phyloP scores from a whole-genome alignment of 2,888 invertebrate genomes.

The Odontocerum albicorne region DNA sequence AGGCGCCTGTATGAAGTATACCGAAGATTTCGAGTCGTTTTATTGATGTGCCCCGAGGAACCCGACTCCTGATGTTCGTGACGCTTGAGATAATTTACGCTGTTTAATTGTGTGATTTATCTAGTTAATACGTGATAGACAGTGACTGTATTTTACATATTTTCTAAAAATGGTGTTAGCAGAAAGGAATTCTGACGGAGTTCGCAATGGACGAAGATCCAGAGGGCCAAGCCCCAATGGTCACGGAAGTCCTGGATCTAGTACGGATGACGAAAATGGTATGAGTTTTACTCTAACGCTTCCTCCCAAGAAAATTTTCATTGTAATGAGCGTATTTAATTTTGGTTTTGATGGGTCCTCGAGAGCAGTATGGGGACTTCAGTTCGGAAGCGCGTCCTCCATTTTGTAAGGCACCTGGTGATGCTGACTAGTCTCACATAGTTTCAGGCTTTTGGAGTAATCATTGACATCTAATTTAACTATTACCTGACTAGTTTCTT shows the following conservation, averaged over 20 bases:
- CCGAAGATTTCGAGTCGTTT: slow-evolving; percentile 5
- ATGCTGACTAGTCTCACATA: no score
- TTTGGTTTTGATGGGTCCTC: no score
- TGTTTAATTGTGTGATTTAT: neutral
- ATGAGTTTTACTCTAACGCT: no score
- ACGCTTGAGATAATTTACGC: slow-evolving; percentile 5
- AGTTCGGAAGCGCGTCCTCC: slow-evolving; percentile 25
- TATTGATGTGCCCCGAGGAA: slow-evolving; percentile 29
- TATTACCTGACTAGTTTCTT: no score
- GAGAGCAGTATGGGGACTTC: no score
- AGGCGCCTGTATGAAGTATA: slow-evolving; percentile 23
- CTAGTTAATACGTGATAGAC: neutral
- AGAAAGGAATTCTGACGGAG: slow-evolving; percentile 80
- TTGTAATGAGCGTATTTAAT: neutral
- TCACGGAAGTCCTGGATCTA: slow-evolving; percentile 75
- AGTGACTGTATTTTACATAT: neutral
- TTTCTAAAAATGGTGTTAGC: slow-evolving; percentile 77
- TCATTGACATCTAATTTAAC: no score
- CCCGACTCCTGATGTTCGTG: slow-evolving; percentile 17
- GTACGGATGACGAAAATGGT: slow-evolving; percentile 87
- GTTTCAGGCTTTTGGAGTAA: no score
- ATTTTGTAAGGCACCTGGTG: slow-evolving; percentile 25
- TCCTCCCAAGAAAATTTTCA: neutral
- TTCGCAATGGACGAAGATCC: slow-evolving; percentile 85
- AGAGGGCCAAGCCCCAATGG: slow-evolving; percentile 91